These are phyloP conservation scores for Corvus cornix DNA, from an alignment of 2,113 vertebrate genomes.

Conservation along the genomic window DNA sequence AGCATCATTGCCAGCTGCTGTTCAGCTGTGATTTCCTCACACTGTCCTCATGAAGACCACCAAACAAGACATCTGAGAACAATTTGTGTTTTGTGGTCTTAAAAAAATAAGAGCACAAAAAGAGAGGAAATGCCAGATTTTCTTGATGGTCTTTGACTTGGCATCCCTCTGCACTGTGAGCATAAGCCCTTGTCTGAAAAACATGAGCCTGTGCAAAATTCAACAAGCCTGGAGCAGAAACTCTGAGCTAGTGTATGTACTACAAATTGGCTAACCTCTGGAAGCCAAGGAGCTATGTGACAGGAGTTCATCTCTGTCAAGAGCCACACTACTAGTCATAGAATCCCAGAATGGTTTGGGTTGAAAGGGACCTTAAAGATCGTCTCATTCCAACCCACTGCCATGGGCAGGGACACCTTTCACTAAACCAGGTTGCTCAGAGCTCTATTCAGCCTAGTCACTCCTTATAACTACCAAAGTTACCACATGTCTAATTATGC, in stretches of 20 bases:
- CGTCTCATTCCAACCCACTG: background rate
- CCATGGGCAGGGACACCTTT: background rate
- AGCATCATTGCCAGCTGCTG: background rate
- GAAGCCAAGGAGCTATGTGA: background rate
- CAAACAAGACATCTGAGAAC: constrained; percentile 29
- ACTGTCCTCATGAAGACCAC: background rate
- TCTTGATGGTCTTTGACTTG: background rate
- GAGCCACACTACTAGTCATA: background rate
- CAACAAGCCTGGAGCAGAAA: background rate
- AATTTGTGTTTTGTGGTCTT: background rate
- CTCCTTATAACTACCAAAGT: background rate
- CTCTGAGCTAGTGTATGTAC: background rate
- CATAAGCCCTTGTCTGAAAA: background rate
- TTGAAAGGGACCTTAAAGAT: background rate
- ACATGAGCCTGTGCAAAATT: background rate
- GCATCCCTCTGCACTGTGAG: background rate
- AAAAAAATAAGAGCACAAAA: background rate
- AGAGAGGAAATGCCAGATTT: background rate
- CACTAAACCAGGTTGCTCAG: background rate
- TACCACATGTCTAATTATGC: background rate
- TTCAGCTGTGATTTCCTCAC: constrained; percentile 19
- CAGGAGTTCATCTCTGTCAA: background rate
- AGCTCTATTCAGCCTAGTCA: background rate
- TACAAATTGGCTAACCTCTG: background rate
- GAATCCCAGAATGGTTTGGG: background rate